Base-by-base conservation (phyloP, 2,797 vertebrate genomes). In the Muscicapa comitata region DNA sequence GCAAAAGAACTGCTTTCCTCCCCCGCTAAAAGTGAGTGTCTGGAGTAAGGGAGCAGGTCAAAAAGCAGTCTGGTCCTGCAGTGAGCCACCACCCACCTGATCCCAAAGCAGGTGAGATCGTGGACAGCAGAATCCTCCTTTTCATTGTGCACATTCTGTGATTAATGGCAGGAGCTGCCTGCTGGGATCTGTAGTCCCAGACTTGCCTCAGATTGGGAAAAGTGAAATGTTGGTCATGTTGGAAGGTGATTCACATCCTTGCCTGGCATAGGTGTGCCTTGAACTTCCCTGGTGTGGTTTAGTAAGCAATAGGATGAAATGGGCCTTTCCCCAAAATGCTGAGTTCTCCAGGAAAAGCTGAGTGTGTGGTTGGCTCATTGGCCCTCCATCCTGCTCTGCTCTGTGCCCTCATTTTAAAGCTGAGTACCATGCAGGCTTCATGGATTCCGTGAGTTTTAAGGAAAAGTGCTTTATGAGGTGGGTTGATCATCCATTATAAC, bases 381-480 rank as follows among this genome's bases (percentile, higher is more conserved):
- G 58, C 61, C 48, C 14, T 42, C 70, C 50, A 18, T 61, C 11
- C 18, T 42, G 6, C 28, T 54, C 21, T 73, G 40, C 15, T 5
- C 26, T 13, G 6, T 47, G 18, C 28, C 29, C 13, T 75, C 25
- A 4, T 23, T 67, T 71, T 62, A 45, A 86, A 72, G 16, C 63
- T 2, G 33, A 43, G 23, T 71, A 15, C 8, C 2, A 2, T 0
- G 0, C 5, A 5, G 21, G 7, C 4, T 17, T 68, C 58, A 14
- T 9, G 2, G 10, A 43, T 47, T 33, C 16, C 0, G 0, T 37
- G 45, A 19, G 24, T 74, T 72, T 61, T 58, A 25, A 68, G 59
- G 17, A 20, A 31, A 71, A 28, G 9, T 8, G 15, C 19, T 28
- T 47, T 53, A 9, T 35, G 7, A 45, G 40, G 13, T 72, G 54